Percentiles rank a stretch among this genome's conserved stretches.
These are phyloP conservation scores for cat (Felis catus) DNA, from an alignment of 2,113 vertebrate genomes.

Conservation along the genomic window F.catus_Fca126_mat1.0 CM031420.1:145365001-145365500, in stretches of 20 bases:
- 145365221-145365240: not conserved
- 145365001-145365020: not conserved
- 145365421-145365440: not conserved
- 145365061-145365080: not conserved
- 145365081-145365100: not conserved
- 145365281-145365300: not conserved
- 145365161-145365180: not conserved
- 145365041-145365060: not conserved
- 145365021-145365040: not conserved
- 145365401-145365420: not conserved
- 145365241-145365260: not conserved
- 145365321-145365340: not conserved
- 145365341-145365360: not conserved
- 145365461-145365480: not conserved
- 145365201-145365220: not conserved
- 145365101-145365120: not conserved
- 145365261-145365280: not conserved
- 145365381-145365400: not conserved
- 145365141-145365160: not conserved
- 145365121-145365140: not conserved
- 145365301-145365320: not conserved
- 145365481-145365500: no score
- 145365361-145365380: not conserved
- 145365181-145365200: not conserved
- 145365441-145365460: not conserved